phyloP scores from a whole-genome alignment of 2,888 invertebrate genomes.

The Watsonalla binaria region DNA sequence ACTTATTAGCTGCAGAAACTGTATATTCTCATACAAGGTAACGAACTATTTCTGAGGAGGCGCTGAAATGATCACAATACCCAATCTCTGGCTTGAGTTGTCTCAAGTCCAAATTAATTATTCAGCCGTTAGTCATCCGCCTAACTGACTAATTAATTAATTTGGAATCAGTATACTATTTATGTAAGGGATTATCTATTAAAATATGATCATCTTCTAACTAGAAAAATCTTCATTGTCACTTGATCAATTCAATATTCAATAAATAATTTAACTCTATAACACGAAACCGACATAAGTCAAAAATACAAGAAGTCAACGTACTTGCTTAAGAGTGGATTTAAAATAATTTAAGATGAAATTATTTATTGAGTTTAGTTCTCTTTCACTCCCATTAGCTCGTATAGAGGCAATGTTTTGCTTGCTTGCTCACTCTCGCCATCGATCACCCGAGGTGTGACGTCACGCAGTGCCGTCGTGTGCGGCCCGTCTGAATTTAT shows the following conservation, averaged over 20 bases:
- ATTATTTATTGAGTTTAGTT: constrained; percentile 61
- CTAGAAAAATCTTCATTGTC: constrained; percentile 5
- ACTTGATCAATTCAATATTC: constrained; percentile 37
- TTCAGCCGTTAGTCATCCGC: too few relatives aligned
- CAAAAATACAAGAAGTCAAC: constrained; percentile 74
- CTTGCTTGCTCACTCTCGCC: constrained; percentile 57
- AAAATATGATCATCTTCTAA: not conserved
- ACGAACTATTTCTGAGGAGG: too few relatives aligned
- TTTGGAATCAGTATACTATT: not conserved
- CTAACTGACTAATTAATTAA: not conserved
- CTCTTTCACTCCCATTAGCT: constrained; percentile 42
- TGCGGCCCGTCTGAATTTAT: constrained; percentile 75
- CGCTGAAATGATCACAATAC: too few relatives aligned
- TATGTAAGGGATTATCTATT: not conserved
- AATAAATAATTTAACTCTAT: constrained; percentile 44
- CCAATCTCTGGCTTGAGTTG: too few relatives aligned
- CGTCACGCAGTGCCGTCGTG: constrained; percentile 78
- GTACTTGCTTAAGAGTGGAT: constrained; percentile 69
- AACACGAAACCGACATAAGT: constrained; percentile 54
- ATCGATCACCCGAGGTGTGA: constrained; percentile 77
- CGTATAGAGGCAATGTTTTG: constrained; percentile 32
- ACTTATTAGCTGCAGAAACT: too few relatives aligned
- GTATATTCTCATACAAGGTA: too few relatives aligned
- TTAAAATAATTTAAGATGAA: constrained; percentile 71
- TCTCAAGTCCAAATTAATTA: too few relatives aligned